Evolutionary conservation across 64 coral and sea anemone genomes (phyloP), one percentile per base, ranked within the genome.

Genomic region (Platygyra sinensis): DNA sequence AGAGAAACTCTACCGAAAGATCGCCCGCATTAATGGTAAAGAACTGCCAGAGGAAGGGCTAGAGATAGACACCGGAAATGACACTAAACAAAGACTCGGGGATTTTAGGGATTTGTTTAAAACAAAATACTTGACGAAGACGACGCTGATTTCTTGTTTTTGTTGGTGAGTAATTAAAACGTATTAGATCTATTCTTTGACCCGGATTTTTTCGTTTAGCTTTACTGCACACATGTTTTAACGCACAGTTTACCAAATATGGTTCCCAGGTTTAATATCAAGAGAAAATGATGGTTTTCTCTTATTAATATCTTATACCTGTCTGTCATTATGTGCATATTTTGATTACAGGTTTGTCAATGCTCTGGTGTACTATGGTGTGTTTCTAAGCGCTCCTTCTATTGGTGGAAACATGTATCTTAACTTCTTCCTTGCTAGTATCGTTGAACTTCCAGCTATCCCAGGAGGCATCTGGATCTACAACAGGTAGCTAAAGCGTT

Each of bases 101-200:
- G 79, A 94, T 63, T 51, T 94, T 27, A 60, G 92, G 52, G 92
- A 94, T 50, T 62, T 94, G 55, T 94, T 94, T 72, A 77, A 42
- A 61, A 73, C 78, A 30, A 24, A 20, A 54, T 89, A 1, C 17
- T 22, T 85, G 36, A 13, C 81, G 13, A 71, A 71, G 22, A 85
- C 33, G 20, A 85, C 81, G 22, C 14, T 85, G 2, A 85, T 85
- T 24, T 51, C 63, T 25, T 85, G 81, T 62, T 24, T 51, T 69
- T 85, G 81, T 24, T 85, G 81, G 81, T 85, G 33, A 63, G 81
- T 46, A 8, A 5, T 0, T 46, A 46, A 46, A 46, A 8, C 42
- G 6, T 46, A 46, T 46, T 46, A 46, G 42, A 46, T 46, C 42
- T n/a, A n/a, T n/a, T n/a, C n/a, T 46, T 46, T 46, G 42, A 46